These are phyloP conservation scores for Meghimatium bilineatum DNA, from an alignment of 2,888 invertebrate genomes.

Conservation along the genomic window DNA sequence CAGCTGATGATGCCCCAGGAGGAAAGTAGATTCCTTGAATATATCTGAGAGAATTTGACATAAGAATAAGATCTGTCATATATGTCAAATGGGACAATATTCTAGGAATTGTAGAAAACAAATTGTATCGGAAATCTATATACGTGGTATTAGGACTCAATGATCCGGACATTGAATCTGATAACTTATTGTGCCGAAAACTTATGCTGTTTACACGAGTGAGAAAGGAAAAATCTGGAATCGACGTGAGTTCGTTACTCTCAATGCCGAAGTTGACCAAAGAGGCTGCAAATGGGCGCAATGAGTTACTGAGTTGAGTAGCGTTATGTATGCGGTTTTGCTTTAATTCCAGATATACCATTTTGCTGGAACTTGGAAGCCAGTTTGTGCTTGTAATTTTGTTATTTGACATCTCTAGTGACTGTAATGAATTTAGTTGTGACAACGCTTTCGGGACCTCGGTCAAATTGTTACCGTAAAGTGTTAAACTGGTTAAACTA, in stretches of 20 bases:
- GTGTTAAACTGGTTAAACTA: background rate
- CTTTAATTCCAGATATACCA: background rate
- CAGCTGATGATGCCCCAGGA: background rate
- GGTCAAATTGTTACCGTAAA: background rate
- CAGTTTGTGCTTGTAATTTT: background rate
- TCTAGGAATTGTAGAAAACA: background rate
- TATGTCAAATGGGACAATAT: background rate
- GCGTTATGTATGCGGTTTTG: background rate
- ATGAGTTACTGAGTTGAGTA: background rate
- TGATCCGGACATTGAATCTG: background rate
- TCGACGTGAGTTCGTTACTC: background rate
- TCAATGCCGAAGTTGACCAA: background rate
- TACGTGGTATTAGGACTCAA: background rate
- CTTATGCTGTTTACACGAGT: background rate
- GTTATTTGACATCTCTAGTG: background rate
- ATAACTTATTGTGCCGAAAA: background rate
- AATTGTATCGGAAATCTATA: background rate
- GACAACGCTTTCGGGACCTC: constrained; percentile 11
- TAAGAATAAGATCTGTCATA: background rate
- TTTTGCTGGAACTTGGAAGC: background rate
- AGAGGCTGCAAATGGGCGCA: background rate
- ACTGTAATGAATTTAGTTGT: background rate
- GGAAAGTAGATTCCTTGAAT: background rate
- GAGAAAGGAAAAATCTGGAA: background rate
- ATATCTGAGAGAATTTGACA: background rate